Conservation (phyloP, 1,140 invertebrate species). For the Musca domestica region DNA sequence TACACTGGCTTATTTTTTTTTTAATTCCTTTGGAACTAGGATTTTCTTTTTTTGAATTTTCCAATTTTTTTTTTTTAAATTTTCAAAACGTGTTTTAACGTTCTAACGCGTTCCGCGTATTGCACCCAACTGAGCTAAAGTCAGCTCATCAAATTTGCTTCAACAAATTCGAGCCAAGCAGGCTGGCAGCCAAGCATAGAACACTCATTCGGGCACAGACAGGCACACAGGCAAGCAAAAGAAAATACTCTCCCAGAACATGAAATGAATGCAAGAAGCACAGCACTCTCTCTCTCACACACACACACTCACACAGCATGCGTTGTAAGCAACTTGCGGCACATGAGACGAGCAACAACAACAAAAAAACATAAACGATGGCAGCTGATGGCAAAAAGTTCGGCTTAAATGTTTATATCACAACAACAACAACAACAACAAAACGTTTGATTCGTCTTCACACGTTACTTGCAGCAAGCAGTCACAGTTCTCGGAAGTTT, state of each 20-base stretch:
- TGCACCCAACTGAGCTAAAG: conserved; percentile 18
- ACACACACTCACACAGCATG: background rate
- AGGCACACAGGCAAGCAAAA: too few relatives aligned
- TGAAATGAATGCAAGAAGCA: too few relatives aligned
- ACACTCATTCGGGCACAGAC: too few relatives aligned
- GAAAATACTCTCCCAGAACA: too few relatives aligned
- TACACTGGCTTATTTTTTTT: background rate
- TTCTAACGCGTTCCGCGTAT: conserved; percentile 21
- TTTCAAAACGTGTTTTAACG: conserved; percentile 7
- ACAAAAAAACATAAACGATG: too few relatives aligned
- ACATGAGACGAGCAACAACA: background rate
- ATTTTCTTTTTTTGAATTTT: background rate
- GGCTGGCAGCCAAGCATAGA: too few relatives aligned
- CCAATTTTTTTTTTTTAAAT: background rate
- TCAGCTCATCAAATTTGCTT: conserved; percentile 14
- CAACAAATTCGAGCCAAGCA: background rate
- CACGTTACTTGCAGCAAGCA: background rate
- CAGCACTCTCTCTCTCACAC: background rate
- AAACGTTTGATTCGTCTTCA: background rate
- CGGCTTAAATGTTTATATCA: too few relatives aligned
- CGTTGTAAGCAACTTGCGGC: background rate
- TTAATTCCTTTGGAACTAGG: background rate
- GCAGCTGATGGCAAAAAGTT: too few relatives aligned
- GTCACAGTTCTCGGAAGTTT: background rate
- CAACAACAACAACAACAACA: too few relatives aligned